These are phyloP conservation scores for Xanthorhoe designata DNA, from an alignment of 2,888 invertebrate genomes.

Conservation along the genomic window DNA sequence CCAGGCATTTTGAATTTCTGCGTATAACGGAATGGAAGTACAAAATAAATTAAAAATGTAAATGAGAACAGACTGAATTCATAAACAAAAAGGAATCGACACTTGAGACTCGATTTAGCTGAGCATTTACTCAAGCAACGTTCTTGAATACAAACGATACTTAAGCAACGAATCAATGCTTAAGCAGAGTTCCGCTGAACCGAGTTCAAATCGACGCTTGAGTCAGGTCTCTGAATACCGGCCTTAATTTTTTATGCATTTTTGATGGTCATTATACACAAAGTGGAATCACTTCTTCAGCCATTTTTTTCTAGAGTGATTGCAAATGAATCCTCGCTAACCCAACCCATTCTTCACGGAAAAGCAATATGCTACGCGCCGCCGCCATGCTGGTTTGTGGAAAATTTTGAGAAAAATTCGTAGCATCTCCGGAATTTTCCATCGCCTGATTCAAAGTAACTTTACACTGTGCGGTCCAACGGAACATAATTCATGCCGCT, in stretches of 20 bases:
- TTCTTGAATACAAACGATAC: too few relatives aligned
- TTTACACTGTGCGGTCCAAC: conserved; percentile 68
- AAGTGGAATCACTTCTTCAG: background rate
- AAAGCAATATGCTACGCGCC: conserved; percentile 13
- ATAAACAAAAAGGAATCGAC: too few relatives aligned
- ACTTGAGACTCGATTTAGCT: too few relatives aligned
- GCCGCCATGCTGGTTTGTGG: conserved; percentile 19
- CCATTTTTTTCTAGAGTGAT: background rate
- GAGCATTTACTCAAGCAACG: too few relatives aligned
- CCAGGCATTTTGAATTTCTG: too few relatives aligned
- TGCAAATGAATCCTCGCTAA: conserved; percentile 11
- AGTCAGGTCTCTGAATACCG: too few relatives aligned
- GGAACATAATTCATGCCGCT: conserved; percentile 76
- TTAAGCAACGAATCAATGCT: too few relatives aligned
- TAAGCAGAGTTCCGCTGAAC: too few relatives aligned
- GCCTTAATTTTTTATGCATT: background rate
- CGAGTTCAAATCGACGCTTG: too few relatives aligned
- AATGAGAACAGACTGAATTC: too few relatives aligned
- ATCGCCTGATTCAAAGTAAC: conserved; percentile 70
- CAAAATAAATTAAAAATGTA: too few relatives aligned
- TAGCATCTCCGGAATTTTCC: conserved; percentile 57
- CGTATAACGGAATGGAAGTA: too few relatives aligned
- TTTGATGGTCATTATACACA: background rate
- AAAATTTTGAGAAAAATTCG: conserved; percentile 43
- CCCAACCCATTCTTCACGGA: conserved; percentile 13